phyloP scores from a whole-genome alignment of 2,797 vertebrate genomes.

The Myotis planiceps region DNA sequence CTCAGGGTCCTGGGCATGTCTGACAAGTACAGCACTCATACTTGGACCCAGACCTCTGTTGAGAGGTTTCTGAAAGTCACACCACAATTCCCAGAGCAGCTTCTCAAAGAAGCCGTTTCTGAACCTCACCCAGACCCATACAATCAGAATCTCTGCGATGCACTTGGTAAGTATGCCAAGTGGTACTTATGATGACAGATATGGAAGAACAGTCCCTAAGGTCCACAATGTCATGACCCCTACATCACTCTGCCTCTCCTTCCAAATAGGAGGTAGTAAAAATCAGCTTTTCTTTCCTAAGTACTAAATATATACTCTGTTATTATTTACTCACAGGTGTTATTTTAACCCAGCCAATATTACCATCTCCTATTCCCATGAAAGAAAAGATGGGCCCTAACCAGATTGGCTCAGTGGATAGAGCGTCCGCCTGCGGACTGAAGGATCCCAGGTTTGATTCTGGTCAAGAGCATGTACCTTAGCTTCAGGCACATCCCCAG shows the following conservation, averaged over 20 bases:
- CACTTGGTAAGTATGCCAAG: neutral
- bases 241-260: neutral
- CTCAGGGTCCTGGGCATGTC: neutral
- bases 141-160: neutral
- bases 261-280: neutral
- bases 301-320: neutral
- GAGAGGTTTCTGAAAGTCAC: neutral
- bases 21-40: neutral
- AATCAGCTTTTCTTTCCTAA: neutral
- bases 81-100: neutral
- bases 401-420: no score
- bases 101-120: neutral
- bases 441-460: no score
- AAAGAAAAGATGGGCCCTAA: neutral
- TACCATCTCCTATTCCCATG: neutral
- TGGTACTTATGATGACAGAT: neutral
- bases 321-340: neutral
- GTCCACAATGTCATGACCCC: no score
- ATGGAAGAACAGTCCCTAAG: neutral
- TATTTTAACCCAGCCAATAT: neutral
- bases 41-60: neutral
- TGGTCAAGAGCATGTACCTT: no score
- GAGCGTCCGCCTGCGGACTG: no score
- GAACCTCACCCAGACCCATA: neutral
- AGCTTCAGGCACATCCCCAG: no score